Evolutionary conservation across 2,888 invertebrate species (phyloP).

Genomic region (Ophion obscuratus): DNA sequence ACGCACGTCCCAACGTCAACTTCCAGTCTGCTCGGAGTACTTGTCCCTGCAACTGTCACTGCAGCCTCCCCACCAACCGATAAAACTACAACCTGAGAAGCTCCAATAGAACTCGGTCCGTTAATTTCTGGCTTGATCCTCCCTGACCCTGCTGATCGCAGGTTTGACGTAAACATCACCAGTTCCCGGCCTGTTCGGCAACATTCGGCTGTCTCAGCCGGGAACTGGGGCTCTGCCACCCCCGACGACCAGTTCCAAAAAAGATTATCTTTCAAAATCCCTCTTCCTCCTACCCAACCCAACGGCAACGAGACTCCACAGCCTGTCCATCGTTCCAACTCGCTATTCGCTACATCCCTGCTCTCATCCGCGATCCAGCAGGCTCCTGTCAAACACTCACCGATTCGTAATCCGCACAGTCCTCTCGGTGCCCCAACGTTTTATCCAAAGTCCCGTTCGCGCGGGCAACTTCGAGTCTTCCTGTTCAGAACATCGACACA

Average conservation of each 20-base stretch:
- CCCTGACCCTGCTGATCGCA: background rate
- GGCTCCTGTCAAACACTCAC: conserved; percentile 49
- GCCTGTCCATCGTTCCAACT: background rate
- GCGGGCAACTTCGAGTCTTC: background rate
- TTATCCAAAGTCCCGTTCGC: conserved; percentile 49
- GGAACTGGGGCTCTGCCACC: background rate
- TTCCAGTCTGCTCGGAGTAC: background rate
- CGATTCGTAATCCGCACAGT: conserved; percentile 26
- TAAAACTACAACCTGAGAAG: background rate
- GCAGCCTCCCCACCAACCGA: background rate
- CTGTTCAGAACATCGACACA: conserved; percentile 21
- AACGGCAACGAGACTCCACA: too few species aligned
- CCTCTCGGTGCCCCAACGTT: conserved; percentile 8
- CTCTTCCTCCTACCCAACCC: background rate
- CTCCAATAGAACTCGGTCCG: background rate
- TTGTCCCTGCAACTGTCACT: background rate
- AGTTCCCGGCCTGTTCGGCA: background rate
- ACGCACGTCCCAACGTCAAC: background rate
- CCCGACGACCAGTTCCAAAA: background rate
- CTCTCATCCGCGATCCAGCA: background rate
- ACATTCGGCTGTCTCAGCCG: background rate
- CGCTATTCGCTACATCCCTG: background rate
- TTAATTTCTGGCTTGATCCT: background rate
- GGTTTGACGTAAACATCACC: background rate
- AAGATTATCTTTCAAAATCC: background rate